These are phyloP conservation scores for Apogon talboti DNA, from an alignment of 2,797 vertebrate species.

Conservation along the genomic window DNA sequence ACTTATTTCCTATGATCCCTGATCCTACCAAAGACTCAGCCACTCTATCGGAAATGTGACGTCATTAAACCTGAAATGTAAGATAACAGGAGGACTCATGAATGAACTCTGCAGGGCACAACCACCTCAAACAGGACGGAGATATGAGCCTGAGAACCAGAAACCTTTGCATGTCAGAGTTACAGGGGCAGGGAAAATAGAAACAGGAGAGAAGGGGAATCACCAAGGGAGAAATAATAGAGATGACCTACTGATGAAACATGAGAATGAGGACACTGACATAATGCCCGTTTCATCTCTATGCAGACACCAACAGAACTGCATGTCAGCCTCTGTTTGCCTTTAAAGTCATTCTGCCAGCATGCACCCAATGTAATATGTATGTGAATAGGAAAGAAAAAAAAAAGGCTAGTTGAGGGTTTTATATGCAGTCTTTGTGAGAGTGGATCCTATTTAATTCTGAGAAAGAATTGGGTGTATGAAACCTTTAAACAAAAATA, in stretches of 20 bases:
- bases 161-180: slow-evolving; percentile 9
- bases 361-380: too few relatives aligned
- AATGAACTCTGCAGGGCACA: slow-evolving; percentile 18
- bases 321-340: background rate
- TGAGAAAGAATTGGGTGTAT: too few relatives aligned
- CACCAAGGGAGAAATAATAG: slow-evolving; percentile 12
- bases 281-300: slow-evolving; percentile 17
- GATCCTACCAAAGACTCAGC: too few relatives aligned
- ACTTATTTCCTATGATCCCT: too few relatives aligned
- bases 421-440: too few relatives aligned
- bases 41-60: background rate
- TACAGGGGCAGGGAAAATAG: background rate
- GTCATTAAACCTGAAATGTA: slow-evolving; percentile 6
- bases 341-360: background rate
- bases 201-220: background rate
- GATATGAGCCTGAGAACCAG: slow-evolving; percentile 3
- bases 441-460: too few relatives aligned
- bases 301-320: background rate
- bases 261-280: slow-evolving; percentile 10
- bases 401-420: too few relatives aligned
- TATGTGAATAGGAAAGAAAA: too few relatives aligned
- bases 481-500: too few relatives aligned
- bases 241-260: slow-evolving; percentile 26
- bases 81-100: slow-evolving; percentile 6
- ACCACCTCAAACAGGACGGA: slow-evolving; percentile 22